Conservation (phyloP, 2,888 invertebrate species). For the Plebejus anna region DNA sequence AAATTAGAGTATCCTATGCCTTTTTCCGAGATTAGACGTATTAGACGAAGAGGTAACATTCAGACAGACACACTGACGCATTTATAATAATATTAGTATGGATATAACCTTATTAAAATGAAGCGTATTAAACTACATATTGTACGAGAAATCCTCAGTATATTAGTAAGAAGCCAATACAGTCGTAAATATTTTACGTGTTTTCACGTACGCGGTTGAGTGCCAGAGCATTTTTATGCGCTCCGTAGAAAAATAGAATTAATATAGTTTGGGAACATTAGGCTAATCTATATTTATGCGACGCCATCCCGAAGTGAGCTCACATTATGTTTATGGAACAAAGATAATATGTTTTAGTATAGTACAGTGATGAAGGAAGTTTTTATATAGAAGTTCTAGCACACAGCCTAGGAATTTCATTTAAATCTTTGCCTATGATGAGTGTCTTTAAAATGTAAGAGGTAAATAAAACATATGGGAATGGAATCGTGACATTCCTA, state of each 20-base stretch:
- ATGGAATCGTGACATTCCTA: too few species aligned
- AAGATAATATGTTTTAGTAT: neutral
- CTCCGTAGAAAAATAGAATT: constrained; percentile 6
- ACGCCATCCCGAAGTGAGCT: neutral
- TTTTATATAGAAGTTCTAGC: too few species aligned
- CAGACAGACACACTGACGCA: neutral
- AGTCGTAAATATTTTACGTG: constrained; percentile 23
- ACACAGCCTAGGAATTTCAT: too few species aligned
- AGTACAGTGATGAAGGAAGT: neutral
- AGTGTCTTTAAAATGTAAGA: too few species aligned
- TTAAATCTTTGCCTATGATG: too few species aligned
- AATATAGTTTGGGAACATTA: constrained; percentile 5
- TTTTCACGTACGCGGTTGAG: constrained; percentile 16
- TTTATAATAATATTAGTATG: neutral
- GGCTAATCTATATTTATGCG: constrained; percentile 16
- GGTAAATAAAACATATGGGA: too few species aligned
- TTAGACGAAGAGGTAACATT: neutral
- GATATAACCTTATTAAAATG: neutral
- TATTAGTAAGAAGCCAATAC: constrained; percentile 1
- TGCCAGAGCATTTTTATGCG: constrained; percentile 7
- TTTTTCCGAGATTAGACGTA: too few species aligned
- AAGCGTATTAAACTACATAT: neutral
- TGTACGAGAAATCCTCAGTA: neutral
- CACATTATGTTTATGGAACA: neutral
- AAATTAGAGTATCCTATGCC: too few species aligned